These are phyloP conservation scores for Villa cingulata DNA, from an alignment of 2,888 invertebrate genomes.

Conservation along the genomic window DNA sequence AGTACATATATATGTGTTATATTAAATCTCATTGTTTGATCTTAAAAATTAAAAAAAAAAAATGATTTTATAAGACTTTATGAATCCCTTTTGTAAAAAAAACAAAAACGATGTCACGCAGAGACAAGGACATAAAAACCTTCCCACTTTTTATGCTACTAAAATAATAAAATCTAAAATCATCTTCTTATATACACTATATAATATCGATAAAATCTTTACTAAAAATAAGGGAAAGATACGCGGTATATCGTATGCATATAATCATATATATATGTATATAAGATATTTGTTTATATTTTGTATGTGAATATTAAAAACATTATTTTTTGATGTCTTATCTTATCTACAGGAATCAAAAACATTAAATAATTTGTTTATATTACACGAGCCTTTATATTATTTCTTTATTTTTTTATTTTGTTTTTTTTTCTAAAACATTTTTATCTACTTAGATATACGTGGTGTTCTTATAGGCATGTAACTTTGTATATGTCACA, in stretches of 20 bases:
- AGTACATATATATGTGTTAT: not conserved
- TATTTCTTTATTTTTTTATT: not conserved
- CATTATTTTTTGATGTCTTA: not conserved
- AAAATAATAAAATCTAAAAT: no score
- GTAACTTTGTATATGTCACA: no score
- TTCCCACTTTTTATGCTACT: no score
- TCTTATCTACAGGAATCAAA: constrained; percentile 7
- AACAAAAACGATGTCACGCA: not conserved
- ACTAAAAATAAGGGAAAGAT: no score
- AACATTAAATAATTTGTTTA: constrained; percentile 10
- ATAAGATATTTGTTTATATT: no score
- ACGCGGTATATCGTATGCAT: not conserved
- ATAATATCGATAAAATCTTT: no score
- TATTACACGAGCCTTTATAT: not conserved
- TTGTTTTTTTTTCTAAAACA: not conserved
- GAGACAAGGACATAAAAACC: not conserved
- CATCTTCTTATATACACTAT: no score
- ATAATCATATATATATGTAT: not conserved
- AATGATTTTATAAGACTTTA: not conserved
- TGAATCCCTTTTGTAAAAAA: not conserved
- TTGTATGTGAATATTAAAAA: no score
- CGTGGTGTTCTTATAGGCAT: no score
- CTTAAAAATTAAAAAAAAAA: not conserved
- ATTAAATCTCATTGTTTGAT: not conserved
- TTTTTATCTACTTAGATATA: not conserved